A percentile compares a stretch with the other conserved stretches of the same genome.
phyloP scores from a whole-genome alignment of 1,140 invertebrate species.

The Drosophila kohkoa region DNA sequence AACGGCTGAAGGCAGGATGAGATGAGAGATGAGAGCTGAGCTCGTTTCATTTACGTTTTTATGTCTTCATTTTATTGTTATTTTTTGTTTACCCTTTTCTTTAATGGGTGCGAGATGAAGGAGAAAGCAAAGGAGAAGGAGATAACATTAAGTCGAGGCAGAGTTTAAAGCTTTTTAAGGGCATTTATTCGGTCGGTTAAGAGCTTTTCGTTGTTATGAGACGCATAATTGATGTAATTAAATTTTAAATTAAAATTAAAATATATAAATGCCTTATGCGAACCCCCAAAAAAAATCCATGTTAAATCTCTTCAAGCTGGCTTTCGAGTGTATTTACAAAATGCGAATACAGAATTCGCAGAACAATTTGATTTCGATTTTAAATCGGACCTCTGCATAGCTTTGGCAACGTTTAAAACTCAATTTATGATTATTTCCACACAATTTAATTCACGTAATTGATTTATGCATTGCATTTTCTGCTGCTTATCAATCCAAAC shows the following conservation, averaged over 20 bases:
- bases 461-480: slow-evolving; percentile 57
- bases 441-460: slow-evolving; percentile 74
- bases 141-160: slow-evolving; percentile 10
- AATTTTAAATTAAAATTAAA: slow-evolving; percentile 35
- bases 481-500: slow-evolving; percentile 42
- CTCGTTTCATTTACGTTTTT: slow-evolving; percentile 42
- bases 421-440: slow-evolving; percentile 77
- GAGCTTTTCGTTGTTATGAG: slow-evolving; percentile 42
- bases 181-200: slow-evolving; percentile 12
- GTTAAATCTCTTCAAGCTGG: slow-evolving; percentile 37
- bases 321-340: slow-evolving; percentile 7
- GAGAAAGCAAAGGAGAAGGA: background rate
- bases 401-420: slow-evolving; percentile 55
- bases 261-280: background rate
- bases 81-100: slow-evolving; percentile 31
- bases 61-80: slow-evolving; percentile 48
- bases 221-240: slow-evolving; percentile 54
- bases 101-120: background rate
- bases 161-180: slow-evolving; percentile 12
- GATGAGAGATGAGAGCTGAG: background rate
- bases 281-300: slow-evolving; percentile 14
- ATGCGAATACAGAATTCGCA: background rate
- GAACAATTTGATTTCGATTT: slow-evolving; percentile 11
- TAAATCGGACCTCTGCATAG: slow-evolving; percentile 21
- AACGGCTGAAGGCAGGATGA: background rate